These are phyloP conservation scores for Drosophila putrida DNA, from an alignment of 2,888 invertebrate species.

Conservation along the genomic window DNA sequence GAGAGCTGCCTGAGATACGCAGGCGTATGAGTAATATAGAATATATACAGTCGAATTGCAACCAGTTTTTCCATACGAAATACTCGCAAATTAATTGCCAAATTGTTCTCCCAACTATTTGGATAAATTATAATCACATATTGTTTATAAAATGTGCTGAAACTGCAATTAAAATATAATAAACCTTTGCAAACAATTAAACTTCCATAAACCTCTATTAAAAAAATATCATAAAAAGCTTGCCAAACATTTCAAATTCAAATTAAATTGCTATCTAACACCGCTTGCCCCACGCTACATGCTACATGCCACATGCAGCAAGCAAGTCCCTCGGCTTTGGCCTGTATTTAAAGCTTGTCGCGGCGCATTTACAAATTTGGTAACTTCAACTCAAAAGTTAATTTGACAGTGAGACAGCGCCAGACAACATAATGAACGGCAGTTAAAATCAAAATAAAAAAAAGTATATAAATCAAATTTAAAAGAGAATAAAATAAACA, in stretches of 20 bases:
- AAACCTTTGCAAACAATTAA: slow-evolving; percentile 34
- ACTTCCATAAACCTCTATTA: slow-evolving; percentile 37
- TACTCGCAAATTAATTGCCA: background rate
- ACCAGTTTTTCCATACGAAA: background rate
- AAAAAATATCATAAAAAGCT: slow-evolving; percentile 28
- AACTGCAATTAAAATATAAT: slow-evolving; percentile 23
- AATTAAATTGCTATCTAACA: slow-evolving; percentile 42
- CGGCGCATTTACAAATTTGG: slow-evolving; percentile 73
- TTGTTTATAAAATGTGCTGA: background rate
- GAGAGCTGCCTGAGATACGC: background rate
- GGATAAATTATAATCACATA: slow-evolving; percentile 11
- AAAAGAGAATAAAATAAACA: slow-evolving; percentile 8
- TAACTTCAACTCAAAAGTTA: slow-evolving; percentile 72
- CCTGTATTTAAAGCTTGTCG: slow-evolving; percentile 11
- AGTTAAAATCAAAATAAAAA: slow-evolving; percentile 29
- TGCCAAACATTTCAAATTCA: slow-evolving; percentile 21
- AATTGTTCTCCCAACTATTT: background rate
- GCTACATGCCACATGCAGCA: too few species aligned
- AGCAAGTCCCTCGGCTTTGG: slow-evolving; percentile 5
- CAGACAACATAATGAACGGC: slow-evolving; percentile 68
- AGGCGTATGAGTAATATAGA: slow-evolving; percentile 59
- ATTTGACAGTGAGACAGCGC: slow-evolving; percentile 68
- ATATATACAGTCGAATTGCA: slow-evolving; percentile 1
- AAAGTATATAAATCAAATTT: slow-evolving; percentile 24
- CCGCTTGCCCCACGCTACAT: slow-evolving; percentile 1